These are phyloP conservation scores for Sylvietta virens DNA, from an alignment of 2,113 vertebrate genomes.

Conservation along the genomic window DNA sequence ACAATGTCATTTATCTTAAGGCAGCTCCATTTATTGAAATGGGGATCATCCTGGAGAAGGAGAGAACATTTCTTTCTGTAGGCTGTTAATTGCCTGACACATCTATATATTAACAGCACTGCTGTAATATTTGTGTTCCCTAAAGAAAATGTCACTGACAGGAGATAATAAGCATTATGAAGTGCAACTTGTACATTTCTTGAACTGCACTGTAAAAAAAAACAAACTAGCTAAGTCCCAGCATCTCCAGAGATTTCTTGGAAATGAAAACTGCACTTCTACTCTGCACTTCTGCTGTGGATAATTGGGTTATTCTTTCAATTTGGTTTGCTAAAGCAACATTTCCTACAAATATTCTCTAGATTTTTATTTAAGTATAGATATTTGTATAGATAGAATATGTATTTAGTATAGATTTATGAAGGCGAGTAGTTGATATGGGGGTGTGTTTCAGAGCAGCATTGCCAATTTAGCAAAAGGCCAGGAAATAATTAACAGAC, in stretches of 20 bases:
- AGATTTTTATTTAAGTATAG: neutral
- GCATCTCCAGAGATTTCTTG: neutral
- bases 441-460: conserved; percentile 4
- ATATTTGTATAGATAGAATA: neutral
- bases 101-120: neutral
- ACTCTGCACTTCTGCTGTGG: neutral
- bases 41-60: neutral
- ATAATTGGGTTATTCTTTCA: neutral
- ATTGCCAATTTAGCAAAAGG: conserved; percentile 1
- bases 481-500: neutral
- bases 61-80: neutral
- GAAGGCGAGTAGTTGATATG: neutral
- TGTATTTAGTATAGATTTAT: neutral
- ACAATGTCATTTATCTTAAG: neutral
- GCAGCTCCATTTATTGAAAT: neutral
- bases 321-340: neutral
- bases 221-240: neutral
- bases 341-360: neutral
- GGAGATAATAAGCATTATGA: neutral
- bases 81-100: neutral
- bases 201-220: neutral
- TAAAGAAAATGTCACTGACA: neutral
- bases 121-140: neutral
- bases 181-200: neutral
- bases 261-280: neutral